Evolutionary conservation across 2,797 vertebrate genomes (phyloP), one percentile per base, ranked within the genome.

Genomic region (Pelobates cultripes): DNA sequence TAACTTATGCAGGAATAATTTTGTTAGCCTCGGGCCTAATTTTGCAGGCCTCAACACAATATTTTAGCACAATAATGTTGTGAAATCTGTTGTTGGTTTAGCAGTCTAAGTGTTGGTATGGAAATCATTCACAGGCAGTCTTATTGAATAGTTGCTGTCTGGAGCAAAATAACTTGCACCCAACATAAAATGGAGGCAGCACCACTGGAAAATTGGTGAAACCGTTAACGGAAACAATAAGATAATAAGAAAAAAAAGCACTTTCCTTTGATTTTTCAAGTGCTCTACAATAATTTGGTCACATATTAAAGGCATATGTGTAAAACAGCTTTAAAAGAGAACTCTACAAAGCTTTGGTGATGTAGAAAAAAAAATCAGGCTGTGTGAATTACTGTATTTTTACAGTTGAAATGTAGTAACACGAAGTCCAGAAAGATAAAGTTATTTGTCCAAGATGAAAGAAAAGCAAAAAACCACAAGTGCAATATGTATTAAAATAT

Each of bases 51-150:
- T 64, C 69, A 51, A 66, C 45, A 51, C 70, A 79, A 72, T 72
- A 79, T 72, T 42, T 79, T 70, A 79, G 53, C 72, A 73, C 63
- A 80, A 75, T 57, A 74, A 80, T 74, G 77, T 68, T 74, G 68
- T 68, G 74, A 60, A 80, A 80, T 75, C 72, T 81, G 79, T 81
- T 60, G 79, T 47, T 73, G 68, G 79, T 81, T 75, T 81, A 75
- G 74, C 79, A 75, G 53, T 69, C 17, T 75, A 80, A 74, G 67
- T 63, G 73, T 70, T 81, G 53, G 53, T 70, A 81, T 70, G 67
- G 47, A 80, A 75, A 75, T 72, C 64, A 61, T 74, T 76, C 63
- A 53, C 28, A 53, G 45, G 28, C 63, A 6, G 3, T 41, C 9
- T 77, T 68, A 55, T 68, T 45, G 55, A 70, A 70, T 64, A 75